Base-by-base conservation (phyloP, 2,888 invertebrate species). In the Drosophila koepferae region DNA sequence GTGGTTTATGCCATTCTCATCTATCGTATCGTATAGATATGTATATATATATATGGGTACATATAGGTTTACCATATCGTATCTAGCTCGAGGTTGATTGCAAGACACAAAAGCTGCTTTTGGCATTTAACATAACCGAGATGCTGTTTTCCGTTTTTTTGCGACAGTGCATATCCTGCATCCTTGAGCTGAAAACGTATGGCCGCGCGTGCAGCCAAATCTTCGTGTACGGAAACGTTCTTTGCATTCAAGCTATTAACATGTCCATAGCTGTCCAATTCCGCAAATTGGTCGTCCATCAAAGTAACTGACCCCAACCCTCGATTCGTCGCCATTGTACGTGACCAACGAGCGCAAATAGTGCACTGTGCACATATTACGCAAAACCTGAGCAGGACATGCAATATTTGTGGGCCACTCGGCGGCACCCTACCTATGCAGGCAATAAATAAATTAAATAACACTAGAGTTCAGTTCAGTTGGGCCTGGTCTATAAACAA, bases 161-260 rank as follows among this genome's bases (percentile, higher is more conserved):
- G 62, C 55, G 63, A 43, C 90, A 86, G 89, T 84, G 49, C 72
- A 82, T 69, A 77, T 84, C 80, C 87, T 78, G 74, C 84, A 90
- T 74, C 90, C 90, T 87, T 87, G 90, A 76, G 87, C 90, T 82
- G 62, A 86, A 90, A 74, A 86, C 78, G 65, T 76, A 59, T 64
- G 51, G 36, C 8, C 51, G 56, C 63, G 58, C 54, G 40, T 51
- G 20, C 53, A 36, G 28, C 40, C 51, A 53, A 61, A 74, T 60
- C 31, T 58, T 41, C 44, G 23, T 28, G 28, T 16, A 36, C 14
- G 36, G 53, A 36, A 55, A 28, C 41, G 55, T 23, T 31, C n/a
- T 38, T 20, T 41, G 31, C 49, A 46, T 60, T 38, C 63, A 48
- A 53, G 62, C 86, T 71, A 88, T 85, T 89, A 89, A 80, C 90